Evolutionary conservation across 2,797 vertebrate species (phyloP).

Genomic region (Aldrovandia affinis): DNA sequence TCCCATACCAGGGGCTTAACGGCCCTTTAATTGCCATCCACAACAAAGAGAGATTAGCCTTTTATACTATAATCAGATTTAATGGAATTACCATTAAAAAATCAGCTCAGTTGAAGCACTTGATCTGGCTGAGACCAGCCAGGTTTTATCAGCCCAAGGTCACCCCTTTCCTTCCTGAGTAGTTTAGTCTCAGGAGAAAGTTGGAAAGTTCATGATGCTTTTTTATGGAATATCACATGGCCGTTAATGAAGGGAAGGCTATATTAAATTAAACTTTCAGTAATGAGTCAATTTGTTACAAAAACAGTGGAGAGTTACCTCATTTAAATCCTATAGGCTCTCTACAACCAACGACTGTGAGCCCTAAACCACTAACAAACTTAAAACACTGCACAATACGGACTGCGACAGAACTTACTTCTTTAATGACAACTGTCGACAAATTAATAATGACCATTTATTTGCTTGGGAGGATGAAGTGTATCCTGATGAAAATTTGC

Average conservation of each 20-base stretch:
- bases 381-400: too few species aligned
- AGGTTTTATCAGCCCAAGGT: constrained; percentile 27
- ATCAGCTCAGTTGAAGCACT: constrained; percentile 29
- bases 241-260: neutral
- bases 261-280: constrained; percentile 8
- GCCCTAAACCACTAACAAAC: neutral
- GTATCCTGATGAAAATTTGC: neutral
- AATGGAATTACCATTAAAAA: constrained; percentile 15
- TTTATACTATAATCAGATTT: constrained; percentile 24
- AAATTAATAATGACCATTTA: neutral
- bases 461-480: neutral
- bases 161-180: constrained; percentile 8
- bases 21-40: constrained; percentile 14
- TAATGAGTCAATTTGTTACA: neutral
- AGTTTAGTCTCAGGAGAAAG: constrained; percentile 14
- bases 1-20: constrained; percentile 12
- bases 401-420: neutral
- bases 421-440: neutral
- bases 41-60: constrained; percentile 35
- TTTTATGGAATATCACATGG: constrained; percentile 13
- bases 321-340: neutral
- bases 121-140: constrained; percentile 16
- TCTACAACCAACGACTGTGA: neutral
- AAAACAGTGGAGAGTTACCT: neutral
- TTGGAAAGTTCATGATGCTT: constrained; percentile 3